Percentiles rank a stretch among this genome's conserved stretches.
Conservation (phyloP, 2,888 invertebrate species). For the Eustalomyia histrio region DNA sequence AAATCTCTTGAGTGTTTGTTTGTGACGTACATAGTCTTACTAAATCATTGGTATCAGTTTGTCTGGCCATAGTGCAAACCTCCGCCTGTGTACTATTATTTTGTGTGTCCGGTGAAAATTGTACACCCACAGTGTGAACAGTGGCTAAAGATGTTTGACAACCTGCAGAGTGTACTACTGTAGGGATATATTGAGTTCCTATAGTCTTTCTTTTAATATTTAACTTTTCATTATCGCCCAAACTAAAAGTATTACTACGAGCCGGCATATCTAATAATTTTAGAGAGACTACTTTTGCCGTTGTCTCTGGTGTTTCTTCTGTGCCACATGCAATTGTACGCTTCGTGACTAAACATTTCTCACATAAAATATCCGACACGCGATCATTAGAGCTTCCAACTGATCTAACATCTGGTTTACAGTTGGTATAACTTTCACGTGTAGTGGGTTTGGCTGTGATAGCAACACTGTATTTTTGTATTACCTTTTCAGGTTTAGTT, state of each 20-base stretch:
- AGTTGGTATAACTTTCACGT: conserved; percentile 73
- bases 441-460: conserved; percentile 72
- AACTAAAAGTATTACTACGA: conserved; percentile 83
- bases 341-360: conserved; percentile 80
- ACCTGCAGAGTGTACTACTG: conserved; percentile 69
- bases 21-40: conserved; percentile 70
- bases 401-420: conserved; percentile 79
- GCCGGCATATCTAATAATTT: conserved; percentile 78
- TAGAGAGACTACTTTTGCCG: conserved; percentile 77
- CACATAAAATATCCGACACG: conserved; percentile 80
- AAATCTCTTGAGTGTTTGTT: conserved; percentile 73
- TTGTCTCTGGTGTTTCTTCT: conserved; percentile 69
- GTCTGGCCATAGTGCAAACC: conserved; percentile 70
- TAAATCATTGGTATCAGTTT: conserved; percentile 79
- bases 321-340: conserved; percentile 83
- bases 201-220: conserved; percentile 77
- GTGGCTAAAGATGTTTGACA: conserved; percentile 72
- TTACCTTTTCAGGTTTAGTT: conserved; percentile 70
- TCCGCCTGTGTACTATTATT: conserved; percentile 72
- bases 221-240: conserved; percentile 81
- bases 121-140: conserved; percentile 71
- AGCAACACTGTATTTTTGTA: conserved; percentile 71
- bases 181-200: conserved; percentile 73
- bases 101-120: conserved; percentile 70
- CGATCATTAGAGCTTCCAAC: conserved; percentile 81